Evolutionary conservation across 2,888 invertebrate species (phyloP).

Genomic region (Petrolisthes cinctipes): DNA sequence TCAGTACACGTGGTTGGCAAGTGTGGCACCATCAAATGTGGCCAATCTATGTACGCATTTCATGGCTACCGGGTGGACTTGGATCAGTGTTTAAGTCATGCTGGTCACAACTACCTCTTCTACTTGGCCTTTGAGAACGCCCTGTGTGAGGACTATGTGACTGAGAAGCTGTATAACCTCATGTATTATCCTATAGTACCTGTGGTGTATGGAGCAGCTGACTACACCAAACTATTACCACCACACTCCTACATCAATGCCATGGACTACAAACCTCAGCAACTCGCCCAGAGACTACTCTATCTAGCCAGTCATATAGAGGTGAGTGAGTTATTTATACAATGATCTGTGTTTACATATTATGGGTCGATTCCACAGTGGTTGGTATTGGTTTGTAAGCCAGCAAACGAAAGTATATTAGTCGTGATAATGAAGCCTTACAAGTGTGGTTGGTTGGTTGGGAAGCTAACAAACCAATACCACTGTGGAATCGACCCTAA

Average conservation of each 20-base stretch:
- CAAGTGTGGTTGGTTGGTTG: no score
- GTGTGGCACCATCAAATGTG: conserved; percentile 42
- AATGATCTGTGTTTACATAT: no score
- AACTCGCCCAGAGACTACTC: conserved; percentile 35
- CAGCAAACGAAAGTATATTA: no score
- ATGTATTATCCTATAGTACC: conserved; percentile 50
- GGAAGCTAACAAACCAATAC: no score
- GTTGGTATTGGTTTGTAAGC: no score
- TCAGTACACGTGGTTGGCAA: conserved; percentile 32
- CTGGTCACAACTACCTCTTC: conserved; percentile 34
- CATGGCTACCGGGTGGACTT: background rate
- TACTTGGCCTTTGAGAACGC: conserved; percentile 54
- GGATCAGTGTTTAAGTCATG: conserved; percentile 31
- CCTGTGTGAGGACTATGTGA: conserved; percentile 49
- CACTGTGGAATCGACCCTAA: no score
- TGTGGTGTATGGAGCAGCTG: conserved; percentile 44
- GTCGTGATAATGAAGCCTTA: no score
- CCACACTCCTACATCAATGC: conserved; percentile 51
- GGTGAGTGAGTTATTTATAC: background rate
- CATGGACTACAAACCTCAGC: conserved; percentile 23
- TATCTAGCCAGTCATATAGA: background rate
- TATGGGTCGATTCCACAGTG: no score
- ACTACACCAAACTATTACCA: conserved; percentile 44
- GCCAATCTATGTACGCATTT: conserved; percentile 23
- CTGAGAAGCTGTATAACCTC: conserved; percentile 53